A percentile compares a stretch with the other conserved stretches of the same genome.
phyloP scores from a whole-genome alignment of 2,888 invertebrate genomes.

The Cephalotes varians region DNA sequence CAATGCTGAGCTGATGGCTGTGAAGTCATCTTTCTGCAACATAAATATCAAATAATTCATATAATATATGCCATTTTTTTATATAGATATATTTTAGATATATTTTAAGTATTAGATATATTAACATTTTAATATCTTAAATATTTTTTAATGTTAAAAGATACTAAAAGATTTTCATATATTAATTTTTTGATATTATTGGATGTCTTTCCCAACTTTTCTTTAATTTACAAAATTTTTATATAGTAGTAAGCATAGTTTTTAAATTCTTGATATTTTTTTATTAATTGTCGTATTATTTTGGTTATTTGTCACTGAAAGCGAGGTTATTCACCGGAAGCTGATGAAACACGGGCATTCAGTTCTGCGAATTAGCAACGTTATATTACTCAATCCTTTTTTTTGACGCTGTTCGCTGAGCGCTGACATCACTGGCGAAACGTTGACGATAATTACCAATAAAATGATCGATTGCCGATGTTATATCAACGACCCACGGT shows the following conservation, averaged over 20 bases:
- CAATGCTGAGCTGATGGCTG: conserved; percentile 72
- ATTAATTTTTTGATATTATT: background rate
- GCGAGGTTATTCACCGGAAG: conserved; percentile 30
- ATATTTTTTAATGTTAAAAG: conserved; percentile 11
- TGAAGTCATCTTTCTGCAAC: conserved; percentile 82
- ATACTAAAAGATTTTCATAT: background rate
- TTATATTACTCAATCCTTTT: conserved; percentile 50
- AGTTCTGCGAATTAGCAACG: conserved; percentile 43
- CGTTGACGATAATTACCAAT: conserved; percentile 51
- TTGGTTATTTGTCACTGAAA: conserved; percentile 33
- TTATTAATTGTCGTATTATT: background rate
- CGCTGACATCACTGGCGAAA: conserved; percentile 37
- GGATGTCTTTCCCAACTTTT: background rate
- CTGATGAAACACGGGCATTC: conserved; percentile 29
- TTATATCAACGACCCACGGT: conserved; percentile 43
- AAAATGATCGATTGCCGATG: conserved; percentile 47
- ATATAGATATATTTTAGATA: background rate
- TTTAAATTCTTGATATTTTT: background rate
- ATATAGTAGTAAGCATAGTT: background rate
- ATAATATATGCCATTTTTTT: background rate
- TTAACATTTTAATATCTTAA: background rate
- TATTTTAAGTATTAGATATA: no score
- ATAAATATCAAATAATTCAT: conserved; percentile 34
- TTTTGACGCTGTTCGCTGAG: conserved; percentile 34
- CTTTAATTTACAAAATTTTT: background rate